Percentiles rank a stretch among this genome's conserved stretches.
Evolutionary conservation across 2,888 invertebrate species (phyloP).

Genomic region (Acheta domesticus): DNA sequence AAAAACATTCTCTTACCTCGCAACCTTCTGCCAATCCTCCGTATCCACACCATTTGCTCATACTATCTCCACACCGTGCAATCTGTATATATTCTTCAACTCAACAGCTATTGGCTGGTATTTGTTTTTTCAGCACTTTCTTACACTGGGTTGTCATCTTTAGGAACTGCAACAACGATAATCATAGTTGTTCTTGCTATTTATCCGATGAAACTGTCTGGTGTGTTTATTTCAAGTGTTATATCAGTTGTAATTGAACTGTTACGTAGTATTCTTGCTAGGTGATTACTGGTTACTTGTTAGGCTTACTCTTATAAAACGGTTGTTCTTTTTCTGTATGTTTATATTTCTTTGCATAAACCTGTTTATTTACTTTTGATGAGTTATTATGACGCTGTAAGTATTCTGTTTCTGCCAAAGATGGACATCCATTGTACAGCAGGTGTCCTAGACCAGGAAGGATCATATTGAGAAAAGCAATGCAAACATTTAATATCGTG

Average conservation of each 20-base stretch:
- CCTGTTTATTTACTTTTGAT: background rate
- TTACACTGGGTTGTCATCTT: background rate
- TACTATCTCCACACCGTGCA: too few species aligned
- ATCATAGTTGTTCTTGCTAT: background rate
- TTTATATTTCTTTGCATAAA: background rate
- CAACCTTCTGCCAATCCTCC: too few species aligned
- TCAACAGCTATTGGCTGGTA: background rate
- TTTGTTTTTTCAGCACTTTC: background rate
- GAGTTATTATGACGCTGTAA: background rate
- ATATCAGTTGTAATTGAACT: background rate
- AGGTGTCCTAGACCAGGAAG: too few species aligned
- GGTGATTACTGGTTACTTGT: background rate
- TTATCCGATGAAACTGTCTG: background rate
- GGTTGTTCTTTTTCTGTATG: background rate
- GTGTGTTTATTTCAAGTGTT: background rate
- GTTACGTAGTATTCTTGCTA: background rate
- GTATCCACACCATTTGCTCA: too few species aligned
- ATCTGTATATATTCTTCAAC: background rate
- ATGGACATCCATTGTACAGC: background rate
- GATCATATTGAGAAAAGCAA: too few species aligned
- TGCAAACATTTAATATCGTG: too few species aligned
- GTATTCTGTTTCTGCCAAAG: background rate
- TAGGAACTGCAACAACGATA: background rate
- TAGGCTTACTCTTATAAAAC: background rate
- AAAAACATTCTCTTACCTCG: too few species aligned